Evolutionary conservation across 2,888 invertebrate genomes (phyloP), one percentile per base, ranked within the genome.

Genomic region (Calephelis perditalis): DNA sequence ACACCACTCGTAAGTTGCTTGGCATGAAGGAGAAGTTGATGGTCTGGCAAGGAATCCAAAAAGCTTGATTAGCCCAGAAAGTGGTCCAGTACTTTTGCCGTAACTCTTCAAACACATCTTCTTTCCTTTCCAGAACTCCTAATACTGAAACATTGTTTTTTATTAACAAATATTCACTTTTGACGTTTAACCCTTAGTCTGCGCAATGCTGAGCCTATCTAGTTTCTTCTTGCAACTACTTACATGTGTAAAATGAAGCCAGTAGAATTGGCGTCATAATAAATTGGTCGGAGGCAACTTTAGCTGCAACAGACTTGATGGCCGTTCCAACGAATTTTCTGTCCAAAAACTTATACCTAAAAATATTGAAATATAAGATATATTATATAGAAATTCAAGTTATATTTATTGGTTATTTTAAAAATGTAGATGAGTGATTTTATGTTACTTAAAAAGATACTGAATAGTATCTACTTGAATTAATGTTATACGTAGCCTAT

Each of bases 41-140:
- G 0, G 94, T 92, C 81, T 96, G 96, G 0, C 93, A 94, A 0
- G 97, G 97, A 47, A 97, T 77, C 97, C 97, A 97, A 79, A 96
- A 97, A 59, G 93, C 81, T 73, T 96, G 96, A 67, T 96, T 96
- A 0, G 94, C 93, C 77, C 93, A 66, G 73, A 94, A 94, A 0
- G 96, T 95, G 63, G 92, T 93, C 66, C 92, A 70, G 68, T 95
- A 95, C 79, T 97, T 97, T 47, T 92, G 86, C 68, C 86, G 91
- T 37, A 94, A 92, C 78, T 97, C 97, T 67, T 92, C 92, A 56
- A 96, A 92, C 3, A 95, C 75, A 73, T 96, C 93, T 35, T 91
- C 84, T 73, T 92, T 93, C 5, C 93, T 82, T 82, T 97, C 97
- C 89, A 96, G 91, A 6, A 94, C 73, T 69, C 95, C 94, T 93